phyloP scores from a whole-genome alignment of 2,797 vertebrate species.

The Tachyglossus aculeatus region DNA sequence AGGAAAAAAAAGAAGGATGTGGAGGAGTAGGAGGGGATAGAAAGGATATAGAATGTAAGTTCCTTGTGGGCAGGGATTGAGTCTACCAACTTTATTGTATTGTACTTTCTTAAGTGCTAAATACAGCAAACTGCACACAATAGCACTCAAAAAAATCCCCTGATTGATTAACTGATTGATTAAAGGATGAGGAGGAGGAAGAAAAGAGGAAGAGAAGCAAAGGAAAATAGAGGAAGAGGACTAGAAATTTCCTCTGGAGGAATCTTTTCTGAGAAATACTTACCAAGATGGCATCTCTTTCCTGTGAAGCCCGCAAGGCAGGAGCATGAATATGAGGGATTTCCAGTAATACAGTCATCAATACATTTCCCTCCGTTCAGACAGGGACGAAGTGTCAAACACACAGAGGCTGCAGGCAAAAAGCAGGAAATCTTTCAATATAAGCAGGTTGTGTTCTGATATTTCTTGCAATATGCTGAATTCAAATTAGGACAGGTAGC shows the following conservation, averaged over 20 bases:
- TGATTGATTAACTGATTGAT: too few relatives aligned
- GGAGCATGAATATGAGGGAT: constrained; percentile 94
- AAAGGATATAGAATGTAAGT: too few relatives aligned
- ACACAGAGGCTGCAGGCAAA: constrained; percentile 85
- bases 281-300: constrained; percentile 90
- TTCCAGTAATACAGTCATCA: constrained; percentile 93
- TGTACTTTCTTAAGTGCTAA: too few relatives aligned
- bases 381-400: constrained; percentile 90
- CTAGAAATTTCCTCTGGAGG: constrained; percentile 3
- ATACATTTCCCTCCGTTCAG: constrained; percentile 93
- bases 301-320: constrained; percentile 93
- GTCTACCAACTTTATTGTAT: too few relatives aligned
- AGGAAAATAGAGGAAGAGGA: not conserved
- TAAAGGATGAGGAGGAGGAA: too few relatives aligned
- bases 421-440: not conserved
- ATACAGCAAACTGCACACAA: too few relatives aligned
- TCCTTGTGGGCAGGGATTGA: too few relatives aligned
- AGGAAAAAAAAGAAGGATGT: too few relatives aligned
- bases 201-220: not conserved
- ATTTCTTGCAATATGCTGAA: not conserved
- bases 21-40: too few relatives aligned
- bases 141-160: too few relatives aligned
- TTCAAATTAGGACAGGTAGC: not conserved
- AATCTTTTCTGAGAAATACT: constrained; percentile 48
- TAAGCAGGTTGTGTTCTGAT: too few relatives aligned